Evolutionary conservation across 2,888 invertebrate species (phyloP).

Genomic region (Aspidiotus destructor): DNA sequence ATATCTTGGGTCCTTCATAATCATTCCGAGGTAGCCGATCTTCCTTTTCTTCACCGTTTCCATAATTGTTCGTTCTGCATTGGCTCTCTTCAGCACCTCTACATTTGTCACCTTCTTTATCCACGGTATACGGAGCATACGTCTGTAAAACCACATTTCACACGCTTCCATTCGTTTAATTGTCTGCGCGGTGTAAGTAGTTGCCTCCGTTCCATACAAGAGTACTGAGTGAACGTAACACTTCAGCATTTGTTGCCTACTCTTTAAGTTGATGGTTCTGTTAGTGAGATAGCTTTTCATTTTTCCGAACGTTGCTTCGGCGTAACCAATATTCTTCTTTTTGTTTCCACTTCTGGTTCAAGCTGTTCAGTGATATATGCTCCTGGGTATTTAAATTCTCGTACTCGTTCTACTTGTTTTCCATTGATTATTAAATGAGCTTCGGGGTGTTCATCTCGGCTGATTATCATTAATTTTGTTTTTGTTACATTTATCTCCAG

Average conservation of each 20-base stretch:
- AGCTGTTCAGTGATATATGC: conserved; percentile 13
- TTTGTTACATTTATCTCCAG: conserved; percentile 13
- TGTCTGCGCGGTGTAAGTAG: conserved; percentile 26
- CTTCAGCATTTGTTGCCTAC: conserved; percentile 23
- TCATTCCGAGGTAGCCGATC: background rate
- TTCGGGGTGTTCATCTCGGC: background rate
- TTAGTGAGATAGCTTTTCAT: conserved; percentile 23
- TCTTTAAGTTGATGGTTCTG: conserved; percentile 17
- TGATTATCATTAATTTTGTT: conserved; percentile 20
- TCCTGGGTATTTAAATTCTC: conserved; percentile 19
- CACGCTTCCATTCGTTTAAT: conserved; percentile 31
- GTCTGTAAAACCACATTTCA: conserved; percentile 7
- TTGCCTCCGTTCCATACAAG: conserved; percentile 26
- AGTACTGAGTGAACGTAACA: conserved; percentile 31
- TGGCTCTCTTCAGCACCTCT: background rate
- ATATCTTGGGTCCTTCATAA: background rate
- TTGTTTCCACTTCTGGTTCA: conserved; percentile 6
- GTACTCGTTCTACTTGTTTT: conserved; percentile 16
- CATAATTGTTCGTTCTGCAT: background rate
- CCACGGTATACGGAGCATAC: background rate
- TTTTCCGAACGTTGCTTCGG: conserved; percentile 18
- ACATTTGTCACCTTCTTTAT: background rate
- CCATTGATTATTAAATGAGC: background rate
- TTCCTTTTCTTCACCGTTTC: background rate
- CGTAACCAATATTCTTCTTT: conserved; percentile 16